A percentile compares a stretch with the other conserved stretches of the same genome.
phyloP scores from a whole-genome alignment of 2,888 invertebrate species.

The Ashinkailepas kermadecensis region DNA sequence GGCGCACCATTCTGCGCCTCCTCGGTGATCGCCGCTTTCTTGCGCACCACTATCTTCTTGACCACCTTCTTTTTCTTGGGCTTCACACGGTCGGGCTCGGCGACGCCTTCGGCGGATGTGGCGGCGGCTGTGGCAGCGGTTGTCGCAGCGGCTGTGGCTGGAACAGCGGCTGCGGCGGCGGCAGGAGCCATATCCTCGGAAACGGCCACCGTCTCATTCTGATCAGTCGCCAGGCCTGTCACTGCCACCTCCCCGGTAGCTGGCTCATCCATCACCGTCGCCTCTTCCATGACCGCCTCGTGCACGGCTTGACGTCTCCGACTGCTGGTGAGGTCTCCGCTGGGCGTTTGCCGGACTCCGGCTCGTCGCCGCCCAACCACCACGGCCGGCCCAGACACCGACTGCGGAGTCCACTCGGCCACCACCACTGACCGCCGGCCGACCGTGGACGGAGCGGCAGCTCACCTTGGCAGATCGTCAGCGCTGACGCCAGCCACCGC shows the following conservation, averaged over 20 bases:
- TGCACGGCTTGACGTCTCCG: neutral
- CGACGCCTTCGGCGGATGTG: neutral
- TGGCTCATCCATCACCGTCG: neutral
- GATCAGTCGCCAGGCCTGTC: neutral
- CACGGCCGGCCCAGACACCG: neutral
- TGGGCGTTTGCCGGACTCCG: neutral
- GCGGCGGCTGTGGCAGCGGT: neutral
- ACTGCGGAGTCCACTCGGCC: neutral
- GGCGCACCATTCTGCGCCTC: neutral
- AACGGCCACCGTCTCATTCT: neutral
- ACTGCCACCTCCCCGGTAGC: neutral
- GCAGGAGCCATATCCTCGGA: neutral
- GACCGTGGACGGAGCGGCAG: neutral
- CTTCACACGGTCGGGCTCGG: neutral
- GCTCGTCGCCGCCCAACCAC: neutral
- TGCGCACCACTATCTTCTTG: constrained; percentile 6
- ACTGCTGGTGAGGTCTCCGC: neutral
- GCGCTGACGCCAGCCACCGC: too few species aligned
- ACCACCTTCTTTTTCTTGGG: constrained; percentile 10
- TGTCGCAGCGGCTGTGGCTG: neutral
- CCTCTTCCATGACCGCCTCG: neutral
- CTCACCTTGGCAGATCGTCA: too few species aligned
- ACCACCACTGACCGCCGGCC: neutral
- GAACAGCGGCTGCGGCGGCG: neutral
- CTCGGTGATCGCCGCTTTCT: neutral